Evolutionary conservation across 2,797 vertebrate species (phyloP).

Genomic region (Sebastes minor): DNA sequence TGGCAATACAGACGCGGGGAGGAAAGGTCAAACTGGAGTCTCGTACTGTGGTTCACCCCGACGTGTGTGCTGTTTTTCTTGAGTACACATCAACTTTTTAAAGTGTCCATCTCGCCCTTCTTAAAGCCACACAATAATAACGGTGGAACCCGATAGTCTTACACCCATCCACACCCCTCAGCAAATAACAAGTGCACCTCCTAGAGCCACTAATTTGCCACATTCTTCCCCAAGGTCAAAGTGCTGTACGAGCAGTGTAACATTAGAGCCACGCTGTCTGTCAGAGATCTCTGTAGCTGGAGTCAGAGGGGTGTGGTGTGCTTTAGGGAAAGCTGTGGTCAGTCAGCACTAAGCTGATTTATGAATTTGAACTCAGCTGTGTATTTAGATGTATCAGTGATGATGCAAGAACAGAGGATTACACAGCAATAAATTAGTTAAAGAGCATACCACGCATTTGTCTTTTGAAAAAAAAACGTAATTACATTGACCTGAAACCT

Average conservation of each 20-base stretch:
- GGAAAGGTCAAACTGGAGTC: conserved; percentile 52
- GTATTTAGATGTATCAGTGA: conserved; percentile 1
- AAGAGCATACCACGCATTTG: neutral
- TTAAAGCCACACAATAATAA: neutral
- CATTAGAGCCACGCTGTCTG: neutral
- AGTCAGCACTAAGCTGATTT: conserved; percentile 17
- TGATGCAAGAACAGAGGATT: neutral
- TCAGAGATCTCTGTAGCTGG: conserved; percentile 3
- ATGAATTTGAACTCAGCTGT: conserved; percentile 16
- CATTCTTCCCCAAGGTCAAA: conserved; percentile 16
- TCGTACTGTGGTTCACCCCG: conserved; percentile 39
- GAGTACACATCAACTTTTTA: neutral
- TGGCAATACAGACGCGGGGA: conserved; percentile 27
- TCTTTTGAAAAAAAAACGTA: neutral
- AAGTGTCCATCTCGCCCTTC: neutral
- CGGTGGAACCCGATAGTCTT: conserved; percentile 10
- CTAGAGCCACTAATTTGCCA: neutral
- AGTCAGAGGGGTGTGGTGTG: conserved; percentile 9
- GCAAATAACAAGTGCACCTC: conserved; percentile 16
- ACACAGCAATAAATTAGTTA: neutral
- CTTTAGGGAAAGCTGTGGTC: conserved; percentile 10
- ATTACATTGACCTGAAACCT: neutral
- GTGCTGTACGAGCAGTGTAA: neutral
- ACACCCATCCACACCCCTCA: neutral
- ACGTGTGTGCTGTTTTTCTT: neutral